A percentile compares a stretch with the other conserved stretches of the same genome.
Evolutionary conservation across 2,113 vertebrate genomes (phyloP).

Genomic region (Quiscalus mexicanus): DNA sequence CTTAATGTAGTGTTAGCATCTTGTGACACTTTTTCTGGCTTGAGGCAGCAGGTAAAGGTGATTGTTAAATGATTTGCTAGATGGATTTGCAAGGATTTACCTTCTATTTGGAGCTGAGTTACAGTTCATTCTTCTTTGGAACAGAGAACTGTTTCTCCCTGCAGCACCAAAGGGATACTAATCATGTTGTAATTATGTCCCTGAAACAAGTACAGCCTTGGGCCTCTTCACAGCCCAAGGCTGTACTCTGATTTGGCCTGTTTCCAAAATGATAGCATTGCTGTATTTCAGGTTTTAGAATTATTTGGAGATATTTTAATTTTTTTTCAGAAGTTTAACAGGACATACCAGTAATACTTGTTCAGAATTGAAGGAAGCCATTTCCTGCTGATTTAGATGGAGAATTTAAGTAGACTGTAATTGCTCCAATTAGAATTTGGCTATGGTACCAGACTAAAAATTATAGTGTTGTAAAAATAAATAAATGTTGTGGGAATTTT

Average conservation of each 20-base stretch:
- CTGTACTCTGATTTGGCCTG: background rate
- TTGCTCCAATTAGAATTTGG: conserved; percentile 10
- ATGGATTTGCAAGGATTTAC: background rate
- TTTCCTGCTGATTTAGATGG: conserved; percentile 18
- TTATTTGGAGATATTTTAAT: background rate
- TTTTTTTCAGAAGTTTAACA: background rate
- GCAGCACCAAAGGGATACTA: background rate
- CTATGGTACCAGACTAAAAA: background rate
- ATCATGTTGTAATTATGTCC: conserved; percentile 15
- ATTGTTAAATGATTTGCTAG: background rate
- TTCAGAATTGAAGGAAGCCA: background rate
- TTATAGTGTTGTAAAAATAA: background rate
- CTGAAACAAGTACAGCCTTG: conserved; percentile 52
- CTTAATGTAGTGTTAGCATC: background rate
- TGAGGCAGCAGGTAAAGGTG: background rate
- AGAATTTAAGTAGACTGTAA: conserved; percentile 4
- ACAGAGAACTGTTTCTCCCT: background rate
- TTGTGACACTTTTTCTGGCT: background rate
- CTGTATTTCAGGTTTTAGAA: background rate
- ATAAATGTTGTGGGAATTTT: background rate
- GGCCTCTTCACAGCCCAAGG: conserved; percentile 6
- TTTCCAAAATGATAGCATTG: conserved; percentile 7
- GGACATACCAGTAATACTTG: background rate
- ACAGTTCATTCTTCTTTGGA: background rate
- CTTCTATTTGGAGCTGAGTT: background rate